Base-by-base conservation (phyloP, 2,888 invertebrate species). In the Lamellibrachia columna region DNA sequence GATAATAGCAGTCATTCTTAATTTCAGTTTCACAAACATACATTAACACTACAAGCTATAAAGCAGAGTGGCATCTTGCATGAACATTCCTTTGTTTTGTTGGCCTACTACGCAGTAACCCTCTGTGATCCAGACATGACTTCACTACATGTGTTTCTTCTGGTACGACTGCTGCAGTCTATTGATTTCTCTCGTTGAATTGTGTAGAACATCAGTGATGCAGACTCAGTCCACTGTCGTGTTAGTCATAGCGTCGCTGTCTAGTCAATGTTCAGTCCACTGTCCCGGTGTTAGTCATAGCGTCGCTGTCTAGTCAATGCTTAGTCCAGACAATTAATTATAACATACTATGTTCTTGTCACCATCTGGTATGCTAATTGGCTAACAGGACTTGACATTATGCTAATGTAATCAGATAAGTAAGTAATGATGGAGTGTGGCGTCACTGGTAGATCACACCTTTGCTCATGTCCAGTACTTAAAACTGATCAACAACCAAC, bases 321-420 rank as follows among this genome's bases (percentile, higher is more conserved):
- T 22, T 11, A 22, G 22, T 2, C 75, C 75, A 75, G 75, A 75
- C 75, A 75, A n/a, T 22, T 75, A 75, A 60, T 60, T 7, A 15
- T 60, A 60, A 75, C n/a, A 75, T 75, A 75, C 75, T 75, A n/a
- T 22, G 6, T 6, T 75, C 22, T n/a, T 75, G 22, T 75, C 75
- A 75, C 75, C 75, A 75, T 75, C 75, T 75, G 75, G 22, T 75
- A 75, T 75, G 75, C 75, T 75, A 75, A 75, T 75, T 75, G 75
- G 75, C 22, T 22, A 75, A 75, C 0, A 22, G n/a, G 75, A 75
- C 15, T 75, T 75, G 11, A 75, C 75, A 75, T 75, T 75, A 75
- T 75, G 22, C 22, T 75, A 55, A 55, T 55, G 55, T 55, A 55
- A 55, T 55, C 55, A 55, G 55, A 55, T 55, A 55, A 9, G 7